phyloP scores from a whole-genome alignment of 2,888 invertebrate genomes.

The Rotaria macrura region DNA sequence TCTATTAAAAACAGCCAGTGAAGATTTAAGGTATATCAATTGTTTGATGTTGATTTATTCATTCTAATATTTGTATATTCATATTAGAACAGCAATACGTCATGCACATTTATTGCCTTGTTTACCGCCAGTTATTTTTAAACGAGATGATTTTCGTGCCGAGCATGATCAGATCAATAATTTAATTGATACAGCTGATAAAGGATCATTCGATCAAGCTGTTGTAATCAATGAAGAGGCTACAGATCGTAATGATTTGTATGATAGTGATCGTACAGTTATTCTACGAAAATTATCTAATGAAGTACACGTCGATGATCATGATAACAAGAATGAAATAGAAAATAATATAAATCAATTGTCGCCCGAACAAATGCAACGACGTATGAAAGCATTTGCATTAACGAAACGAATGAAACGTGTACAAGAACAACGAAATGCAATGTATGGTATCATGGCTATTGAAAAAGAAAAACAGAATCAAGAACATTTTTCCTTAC shows the following conservation, averaged over 20 bases:
- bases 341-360: neutral
- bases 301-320: neutral
- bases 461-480: neutral
- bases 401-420: slow-evolving; percentile 1
- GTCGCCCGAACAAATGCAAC: neutral
- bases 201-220: neutral
- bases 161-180: neutral
- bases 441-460: neutral
- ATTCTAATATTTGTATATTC: neutral
- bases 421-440: neutral
- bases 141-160: neutral
- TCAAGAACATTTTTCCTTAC: neutral
- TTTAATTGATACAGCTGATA: neutral
- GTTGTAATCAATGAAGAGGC: neutral
- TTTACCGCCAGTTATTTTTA: neutral
- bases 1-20: neutral
- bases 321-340: neutral
- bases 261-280: slow-evolving; percentile 14
- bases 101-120: neutral
- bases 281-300: neutral
- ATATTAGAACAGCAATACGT: neutral
- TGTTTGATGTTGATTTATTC: neutral
- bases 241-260: neutral
- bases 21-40: neutral
- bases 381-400: slow-evolving; percentile 20